Evolutionary conservation across 1,140 invertebrate species (phyloP).

Genomic region (Aphidius gifuensis): DNA sequence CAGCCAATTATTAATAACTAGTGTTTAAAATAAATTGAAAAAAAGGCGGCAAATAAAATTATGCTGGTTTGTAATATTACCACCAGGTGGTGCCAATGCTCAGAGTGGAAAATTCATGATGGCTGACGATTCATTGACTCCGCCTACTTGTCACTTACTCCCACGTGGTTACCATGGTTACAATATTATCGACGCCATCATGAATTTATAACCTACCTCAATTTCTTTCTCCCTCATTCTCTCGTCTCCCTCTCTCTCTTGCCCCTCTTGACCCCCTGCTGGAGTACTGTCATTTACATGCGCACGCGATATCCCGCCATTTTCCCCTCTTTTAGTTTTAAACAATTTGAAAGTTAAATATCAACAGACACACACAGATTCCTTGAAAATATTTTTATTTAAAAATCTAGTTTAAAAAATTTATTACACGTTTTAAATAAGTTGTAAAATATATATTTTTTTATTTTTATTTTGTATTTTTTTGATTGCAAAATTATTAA

Average conservation of each 20-base stretch:
- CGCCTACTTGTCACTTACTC: constrained; percentile 39
- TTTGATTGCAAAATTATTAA: too few species aligned
- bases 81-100: constrained; percentile 41
- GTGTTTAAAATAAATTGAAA: neutral
- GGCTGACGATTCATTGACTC: constrained; percentile 36
- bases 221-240: constrained; percentile 22
- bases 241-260: constrained; percentile 7
- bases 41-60: constrained; percentile 6
- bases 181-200: constrained; percentile 43
- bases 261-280: neutral
- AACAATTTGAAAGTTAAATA: too few species aligned
- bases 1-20: too few species aligned
- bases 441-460: too few species aligned
- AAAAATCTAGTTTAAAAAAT: too few species aligned
- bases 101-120: constrained; percentile 38
- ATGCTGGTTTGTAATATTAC: neutral
- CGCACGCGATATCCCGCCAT: neutral
- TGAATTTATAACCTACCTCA: constrained; percentile 44
- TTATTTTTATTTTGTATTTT: too few species aligned
- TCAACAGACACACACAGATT: too few species aligned
- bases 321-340: too few species aligned
- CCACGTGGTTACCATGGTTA: constrained; percentile 41
- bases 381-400: too few species aligned
- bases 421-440: too few species aligned
- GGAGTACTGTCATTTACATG: constrained; percentile 2